Evolutionary conservation across 2,888 invertebrate species (phyloP).

Genomic region (Sphinx pinastri): DNA sequence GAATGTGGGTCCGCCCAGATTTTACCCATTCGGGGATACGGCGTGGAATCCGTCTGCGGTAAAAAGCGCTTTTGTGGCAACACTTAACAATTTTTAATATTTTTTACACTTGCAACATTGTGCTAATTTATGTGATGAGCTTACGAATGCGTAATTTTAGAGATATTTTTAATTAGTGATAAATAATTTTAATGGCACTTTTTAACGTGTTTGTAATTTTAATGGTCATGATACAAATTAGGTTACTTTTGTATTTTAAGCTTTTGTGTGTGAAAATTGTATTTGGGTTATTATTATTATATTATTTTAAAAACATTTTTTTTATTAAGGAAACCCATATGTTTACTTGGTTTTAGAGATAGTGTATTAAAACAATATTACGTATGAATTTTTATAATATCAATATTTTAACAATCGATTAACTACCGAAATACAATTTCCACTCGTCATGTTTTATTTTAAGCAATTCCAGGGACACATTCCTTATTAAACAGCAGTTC

Average conservation of each 20-base stretch:
- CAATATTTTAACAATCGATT: neutral
- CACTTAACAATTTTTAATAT: slow-evolving; percentile 25
- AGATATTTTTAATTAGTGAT: slow-evolving; percentile 23
- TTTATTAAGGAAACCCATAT: neutral
- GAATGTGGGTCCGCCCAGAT: slow-evolving; percentile 4
- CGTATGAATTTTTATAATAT: too few relatives aligned
- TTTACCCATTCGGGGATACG: neutral
- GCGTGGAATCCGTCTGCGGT: slow-evolving; percentile 9
- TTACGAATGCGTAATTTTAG: slow-evolving; percentile 38
- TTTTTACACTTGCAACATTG: slow-evolving; percentile 47
- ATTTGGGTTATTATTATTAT: slow-evolving; percentile 8
- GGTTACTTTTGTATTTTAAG: slow-evolving; percentile 47
- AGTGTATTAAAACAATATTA: too few relatives aligned
- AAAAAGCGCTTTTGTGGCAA: slow-evolving; percentile 13
- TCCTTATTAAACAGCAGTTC: slow-evolving; percentile 46
- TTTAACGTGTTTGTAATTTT: slow-evolving; percentile 45
- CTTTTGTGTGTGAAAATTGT: slow-evolving; percentile 45
- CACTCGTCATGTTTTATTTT: slow-evolving; percentile 36
- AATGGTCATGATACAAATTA: slow-evolving; percentile 62
- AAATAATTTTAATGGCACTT: slow-evolving; percentile 54
- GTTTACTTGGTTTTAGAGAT: neutral
- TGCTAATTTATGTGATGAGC: slow-evolving; percentile 60
- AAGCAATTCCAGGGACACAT: slow-evolving; percentile 50
- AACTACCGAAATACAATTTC: slow-evolving; percentile 32
- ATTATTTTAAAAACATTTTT: neutral